These are phyloP conservation scores for Selene dorsalis DNA, from an alignment of 2,797 vertebrate genomes.

Conservation along the genomic window DNA sequence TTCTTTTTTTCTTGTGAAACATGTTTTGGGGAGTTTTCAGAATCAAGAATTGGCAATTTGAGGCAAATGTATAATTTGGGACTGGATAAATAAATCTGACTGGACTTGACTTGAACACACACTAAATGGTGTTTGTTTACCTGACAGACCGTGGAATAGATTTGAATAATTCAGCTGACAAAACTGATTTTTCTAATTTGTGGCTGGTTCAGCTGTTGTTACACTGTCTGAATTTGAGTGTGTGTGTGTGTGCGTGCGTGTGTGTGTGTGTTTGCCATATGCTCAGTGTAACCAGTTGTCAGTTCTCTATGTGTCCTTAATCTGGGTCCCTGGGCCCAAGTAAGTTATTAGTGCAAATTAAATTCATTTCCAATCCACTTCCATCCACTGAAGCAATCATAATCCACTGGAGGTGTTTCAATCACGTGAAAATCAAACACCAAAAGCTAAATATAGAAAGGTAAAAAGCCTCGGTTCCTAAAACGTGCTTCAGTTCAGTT, in stretches of 20 bases:
- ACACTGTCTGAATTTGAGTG: neutral
- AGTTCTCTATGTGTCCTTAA: constrained; percentile 43
- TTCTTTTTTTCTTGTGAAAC: neutral
- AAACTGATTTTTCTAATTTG: constrained; percentile 15
- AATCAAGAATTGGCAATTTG: neutral
- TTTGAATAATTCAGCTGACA: neutral
- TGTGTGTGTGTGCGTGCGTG: neutral
- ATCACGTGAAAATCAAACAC: constrained; percentile 34
- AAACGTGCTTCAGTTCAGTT: neutral
- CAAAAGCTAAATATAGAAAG: constrained; percentile 20
- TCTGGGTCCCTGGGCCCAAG: constrained; percentile 40
- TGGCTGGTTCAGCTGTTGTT: neutral
- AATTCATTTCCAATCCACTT: constrained; percentile 39
- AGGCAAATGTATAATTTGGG: neutral
- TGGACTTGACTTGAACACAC: constrained; percentile 5
- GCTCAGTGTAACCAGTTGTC: neutral
- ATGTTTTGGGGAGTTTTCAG: neutral
- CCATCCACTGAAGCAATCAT: constrained; percentile 20
- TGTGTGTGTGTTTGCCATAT: constrained; percentile 8
- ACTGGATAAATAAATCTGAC: constrained; percentile 6
- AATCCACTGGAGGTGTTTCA: constrained; percentile 37
- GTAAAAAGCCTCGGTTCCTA: neutral
- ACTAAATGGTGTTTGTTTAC: constrained; percentile 7
- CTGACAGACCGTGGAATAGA: neutral
- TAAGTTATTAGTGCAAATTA: constrained; percentile 52